Evolutionary conservation across 2,888 invertebrate species (phyloP), one percentile per base, ranked within the genome.

Genomic region (Gymnoscelis rufifasciata): DNA sequence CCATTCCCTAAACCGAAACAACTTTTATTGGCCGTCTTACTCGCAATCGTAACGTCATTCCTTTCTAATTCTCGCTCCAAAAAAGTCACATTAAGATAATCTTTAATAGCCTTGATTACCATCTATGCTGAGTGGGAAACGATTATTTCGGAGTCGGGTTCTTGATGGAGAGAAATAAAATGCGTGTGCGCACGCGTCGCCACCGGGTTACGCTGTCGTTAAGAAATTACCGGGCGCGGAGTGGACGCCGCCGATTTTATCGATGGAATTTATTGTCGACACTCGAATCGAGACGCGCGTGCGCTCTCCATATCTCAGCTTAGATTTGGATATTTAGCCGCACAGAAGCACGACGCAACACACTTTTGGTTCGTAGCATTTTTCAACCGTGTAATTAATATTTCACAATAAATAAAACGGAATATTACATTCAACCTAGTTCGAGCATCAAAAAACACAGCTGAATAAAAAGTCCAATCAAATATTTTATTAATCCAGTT

Each of bases 121-220:
- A 86, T 87, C 86, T 84, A 79, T 77, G 79, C 72, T 82, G 84
- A 86, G 87, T 86, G 84, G 78, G 74, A 78, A 80, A 79, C 81
- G 87, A 86, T 86, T 83, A 87, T 86, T 87, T 80, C 72, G 72
- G 79, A 78, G 83, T 76, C 82, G 81, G 78, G 71, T 68, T 75
- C 72, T 78, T 74, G 80, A 78, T 77, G 78, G 72, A 74, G 77
- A 74, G 80, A 78, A 81, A 83, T 82, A 83, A 83, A 83, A 84
- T 82, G 83, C 78, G 79, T 79, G 69, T 71, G 83, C 83, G 84
- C 86, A 82, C 84, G 82, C 81, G 82, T 81, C 79, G 87, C 87
- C 83, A 87, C 87, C 78, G 84, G 71, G 86, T 87, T 87, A 87
- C 87, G 87, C 87, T 79, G 83, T 83, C 83, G 83, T 84, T 86